Evolutionary conservation across 2,888 invertebrate genomes (phyloP), one percentile per base, ranked within the genome.

Genomic region (Pandemis heparana): DNA sequence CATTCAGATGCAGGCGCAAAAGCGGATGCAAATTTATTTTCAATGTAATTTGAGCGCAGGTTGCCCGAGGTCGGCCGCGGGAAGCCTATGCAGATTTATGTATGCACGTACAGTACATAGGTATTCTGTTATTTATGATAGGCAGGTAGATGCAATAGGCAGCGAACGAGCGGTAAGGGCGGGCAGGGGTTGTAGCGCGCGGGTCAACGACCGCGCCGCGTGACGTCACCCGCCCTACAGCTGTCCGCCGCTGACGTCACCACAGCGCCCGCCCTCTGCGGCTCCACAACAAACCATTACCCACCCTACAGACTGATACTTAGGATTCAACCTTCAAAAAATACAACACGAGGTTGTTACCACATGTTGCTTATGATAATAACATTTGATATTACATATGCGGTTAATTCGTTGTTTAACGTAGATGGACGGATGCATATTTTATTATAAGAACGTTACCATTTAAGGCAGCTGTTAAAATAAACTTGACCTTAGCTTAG

Each of bases 201-300:
- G 87, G 92, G 91, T 92, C 91, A 86, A 89, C 85, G 92, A 86
- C 89, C 91, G 85, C 86, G 85, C 79, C 85, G 85, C 88, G 85
- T 93, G 92, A 94, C 92, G 93, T 93, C 92, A 93, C 81, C 86
- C 92, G 90, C 91, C 91, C 91, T 92, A 92, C 94, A 94, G 94
- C 94, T 93, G 93, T 88, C 87, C 83, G 75, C 74, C 68, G 83
- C 75, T 91, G 93, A 94, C 94, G 92, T 93, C 94, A 94, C 83
- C 81, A 77, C 81, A 72, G 53, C 56, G 56, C 73, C 85, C 85
- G 85, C 86, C 87, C 86, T 85, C 80, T 74, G 78, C 79, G 72
- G 81, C 73, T 81, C 77, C 85, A 84, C 82, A 84, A 87, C 87
- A 88, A 84, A 85, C 86, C 83, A 85, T 88, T 87, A 79, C 82